These are phyloP conservation scores for Tachysurus vachellii DNA, from an alignment of 2,113 vertebrate genomes.

Conservation along the genomic window DNA sequence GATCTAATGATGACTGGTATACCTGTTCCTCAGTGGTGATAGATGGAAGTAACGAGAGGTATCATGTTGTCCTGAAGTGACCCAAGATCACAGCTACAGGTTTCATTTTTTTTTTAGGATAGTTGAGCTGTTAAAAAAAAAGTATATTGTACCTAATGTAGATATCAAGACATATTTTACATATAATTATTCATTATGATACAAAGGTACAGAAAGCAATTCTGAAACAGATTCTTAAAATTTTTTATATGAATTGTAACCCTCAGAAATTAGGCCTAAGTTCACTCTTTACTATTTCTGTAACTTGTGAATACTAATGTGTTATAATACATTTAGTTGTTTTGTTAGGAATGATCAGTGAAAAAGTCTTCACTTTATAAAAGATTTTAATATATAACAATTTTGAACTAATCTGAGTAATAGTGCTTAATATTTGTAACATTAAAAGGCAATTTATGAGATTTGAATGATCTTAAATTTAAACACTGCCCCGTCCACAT, in stretches of 20 bases:
- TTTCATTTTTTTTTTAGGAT: background rate
- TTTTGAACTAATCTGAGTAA: background rate
- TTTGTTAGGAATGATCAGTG: background rate
- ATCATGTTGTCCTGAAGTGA: slow-evolving; percentile 89
- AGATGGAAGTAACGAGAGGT: slow-evolving; percentile 87
- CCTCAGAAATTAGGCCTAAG: background rate
- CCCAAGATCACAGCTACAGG: slow-evolving; percentile 3
- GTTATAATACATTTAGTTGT: background rate
- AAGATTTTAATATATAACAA: background rate
- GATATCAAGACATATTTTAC: background rate
- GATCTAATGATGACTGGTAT: slow-evolving; percentile 15
- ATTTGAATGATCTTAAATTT: background rate
- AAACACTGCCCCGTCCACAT: no score
- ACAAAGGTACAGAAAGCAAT: background rate
- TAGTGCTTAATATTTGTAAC: background rate
- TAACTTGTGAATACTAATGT: background rate
- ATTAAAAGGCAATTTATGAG: background rate
- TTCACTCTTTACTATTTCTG: background rate
- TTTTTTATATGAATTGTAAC: background rate
- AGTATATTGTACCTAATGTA: background rate
- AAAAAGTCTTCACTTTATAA: background rate
- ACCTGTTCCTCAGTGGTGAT: slow-evolving; percentile 50
- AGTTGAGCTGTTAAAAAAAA: slow-evolving; percentile 1
- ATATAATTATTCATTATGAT: background rate
- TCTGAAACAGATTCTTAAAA: background rate